A percentile compares a stretch with the other conserved stretches of the same genome.
phyloP scores from a whole-genome alignment of 2,797 vertebrate species.

The Macropodus opercularis region DNA sequence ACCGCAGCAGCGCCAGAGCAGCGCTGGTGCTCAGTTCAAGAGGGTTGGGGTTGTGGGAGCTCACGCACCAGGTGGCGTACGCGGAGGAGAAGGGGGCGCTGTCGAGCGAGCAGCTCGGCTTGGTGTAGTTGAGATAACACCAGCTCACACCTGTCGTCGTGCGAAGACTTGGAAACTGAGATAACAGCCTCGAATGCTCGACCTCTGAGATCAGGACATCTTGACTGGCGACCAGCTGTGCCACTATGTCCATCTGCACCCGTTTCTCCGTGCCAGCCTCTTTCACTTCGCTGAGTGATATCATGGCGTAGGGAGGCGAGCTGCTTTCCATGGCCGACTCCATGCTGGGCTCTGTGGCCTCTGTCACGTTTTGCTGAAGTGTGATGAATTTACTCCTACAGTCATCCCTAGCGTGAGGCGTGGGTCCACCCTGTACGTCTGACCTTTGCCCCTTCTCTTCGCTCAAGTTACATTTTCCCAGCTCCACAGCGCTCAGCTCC shows the following conservation, averaged over 20 bases:
- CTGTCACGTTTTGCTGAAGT: conserved; percentile 79
- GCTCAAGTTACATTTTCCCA: conserved; percentile 90
- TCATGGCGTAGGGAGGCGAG: conserved; percentile 80
- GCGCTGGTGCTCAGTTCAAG: conserved; percentile 90
- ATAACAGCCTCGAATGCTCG: conserved; percentile 85
- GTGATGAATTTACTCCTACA: conserved; percentile 76
- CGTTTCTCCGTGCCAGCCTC: conserved; percentile 76
- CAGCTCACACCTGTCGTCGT: conserved; percentile 97
- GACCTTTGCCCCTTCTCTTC: conserved; percentile 84
- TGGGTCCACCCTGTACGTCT: conserved; percentile 54
- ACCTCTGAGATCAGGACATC: conserved; percentile 83
- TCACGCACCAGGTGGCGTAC: conserved; percentile 94
- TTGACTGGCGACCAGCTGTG: conserved; percentile 83
- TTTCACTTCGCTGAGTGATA: conserved; percentile 78
- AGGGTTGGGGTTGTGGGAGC: conserved; percentile 94
- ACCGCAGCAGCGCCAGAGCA: conserved; percentile 91
- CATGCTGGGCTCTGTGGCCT: conserved; percentile 77
- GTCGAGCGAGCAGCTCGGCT: conserved; percentile 90
- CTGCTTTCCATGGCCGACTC: conserved; percentile 89
- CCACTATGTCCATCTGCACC: conserved; percentile 81
- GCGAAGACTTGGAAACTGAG: conserved; percentile 96
- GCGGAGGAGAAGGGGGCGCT: conserved; percentile 88
- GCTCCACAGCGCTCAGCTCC: conserved; percentile 94
- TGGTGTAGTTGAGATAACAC: conserved; percentile 99
- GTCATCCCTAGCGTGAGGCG: conserved; percentile 74